These are phyloP conservation scores for Nasonia giraulti DNA, from an alignment of 1,140 invertebrate genomes.

Conservation along the genomic window DNA sequence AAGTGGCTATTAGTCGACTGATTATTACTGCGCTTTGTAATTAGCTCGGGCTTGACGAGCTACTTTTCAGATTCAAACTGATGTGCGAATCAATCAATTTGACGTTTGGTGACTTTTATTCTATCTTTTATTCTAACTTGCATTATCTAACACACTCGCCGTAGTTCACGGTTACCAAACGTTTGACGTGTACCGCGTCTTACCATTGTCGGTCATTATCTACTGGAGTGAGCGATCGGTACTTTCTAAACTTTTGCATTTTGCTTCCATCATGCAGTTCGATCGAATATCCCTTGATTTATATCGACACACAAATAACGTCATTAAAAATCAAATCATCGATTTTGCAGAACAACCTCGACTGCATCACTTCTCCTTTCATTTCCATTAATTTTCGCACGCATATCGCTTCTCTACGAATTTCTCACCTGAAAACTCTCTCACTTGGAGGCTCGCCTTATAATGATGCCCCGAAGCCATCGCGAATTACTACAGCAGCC, in stretches of 20 bases:
- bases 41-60: background rate
- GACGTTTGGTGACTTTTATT: too few species aligned
- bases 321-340: background rate
- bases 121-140: background rate
- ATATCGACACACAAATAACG: background rate
- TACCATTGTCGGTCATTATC: background rate
- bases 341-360: background rate
- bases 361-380: background rate
- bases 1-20: conserved; percentile 1
- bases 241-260: background rate
- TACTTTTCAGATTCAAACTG: background rate
- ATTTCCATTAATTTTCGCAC: conserved; percentile 36
- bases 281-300: background rate
- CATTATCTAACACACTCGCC: too few species aligned
- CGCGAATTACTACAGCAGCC: background rate
- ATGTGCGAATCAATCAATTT: too few species aligned
- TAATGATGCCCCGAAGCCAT: conserved; percentile 40
- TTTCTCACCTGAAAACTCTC: conserved; percentile 18
- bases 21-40: conserved; percentile 15
- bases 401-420: background rate
- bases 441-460: background rate
- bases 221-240: background rate
- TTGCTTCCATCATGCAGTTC: background rate
- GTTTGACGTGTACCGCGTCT: background rate
- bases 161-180: background rate